Evolutionary conservation across 37 sponge, comb jelly and placozoan genomes (phyloP).

Genomic region (Hexactinellida sp.): DNA sequence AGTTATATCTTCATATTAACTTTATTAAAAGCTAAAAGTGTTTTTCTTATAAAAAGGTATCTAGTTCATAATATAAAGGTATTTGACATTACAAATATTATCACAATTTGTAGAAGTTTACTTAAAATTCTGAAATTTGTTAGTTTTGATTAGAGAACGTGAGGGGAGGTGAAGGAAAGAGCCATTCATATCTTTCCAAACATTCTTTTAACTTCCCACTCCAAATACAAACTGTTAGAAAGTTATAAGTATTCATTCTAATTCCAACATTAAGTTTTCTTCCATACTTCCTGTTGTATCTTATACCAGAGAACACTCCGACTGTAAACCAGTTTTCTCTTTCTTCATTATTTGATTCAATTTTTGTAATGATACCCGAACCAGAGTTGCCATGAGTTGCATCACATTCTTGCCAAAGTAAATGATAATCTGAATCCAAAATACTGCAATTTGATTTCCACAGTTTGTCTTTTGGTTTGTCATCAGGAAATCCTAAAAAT

Average conservation of each 20-base stretch:
- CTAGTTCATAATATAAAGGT: too few species aligned
- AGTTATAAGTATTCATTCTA: neutral
- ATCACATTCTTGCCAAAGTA: conserved; percentile 63
- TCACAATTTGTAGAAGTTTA: too few species aligned
- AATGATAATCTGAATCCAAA: conserved; percentile 23
- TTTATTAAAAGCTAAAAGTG: too few species aligned
- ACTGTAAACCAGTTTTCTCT: neutral
- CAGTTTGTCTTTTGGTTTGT: conserved; percentile 34
- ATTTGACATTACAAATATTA: too few species aligned
- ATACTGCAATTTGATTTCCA: conserved; percentile 49
- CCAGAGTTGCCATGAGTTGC: conserved; percentile 71
- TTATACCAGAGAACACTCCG: neutral
- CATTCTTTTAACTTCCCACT: neutral
- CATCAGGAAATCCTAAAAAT: conserved; percentile 69
- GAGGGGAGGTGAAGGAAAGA: neutral
- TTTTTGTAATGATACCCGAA: conserved; percentile 39
- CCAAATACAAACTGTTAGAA: neutral
- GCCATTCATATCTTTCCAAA: neutral
- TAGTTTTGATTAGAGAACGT: neutral
- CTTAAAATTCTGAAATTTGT: too few species aligned
- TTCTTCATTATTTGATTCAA: neutral
- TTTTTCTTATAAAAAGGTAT: too few species aligned
- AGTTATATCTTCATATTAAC: too few species aligned
- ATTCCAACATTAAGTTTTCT: neutral
- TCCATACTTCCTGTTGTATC: neutral